Evolutionary conservation across 23 tunicate species (phyloP).

Genomic region (Ascidia mentula): DNA sequence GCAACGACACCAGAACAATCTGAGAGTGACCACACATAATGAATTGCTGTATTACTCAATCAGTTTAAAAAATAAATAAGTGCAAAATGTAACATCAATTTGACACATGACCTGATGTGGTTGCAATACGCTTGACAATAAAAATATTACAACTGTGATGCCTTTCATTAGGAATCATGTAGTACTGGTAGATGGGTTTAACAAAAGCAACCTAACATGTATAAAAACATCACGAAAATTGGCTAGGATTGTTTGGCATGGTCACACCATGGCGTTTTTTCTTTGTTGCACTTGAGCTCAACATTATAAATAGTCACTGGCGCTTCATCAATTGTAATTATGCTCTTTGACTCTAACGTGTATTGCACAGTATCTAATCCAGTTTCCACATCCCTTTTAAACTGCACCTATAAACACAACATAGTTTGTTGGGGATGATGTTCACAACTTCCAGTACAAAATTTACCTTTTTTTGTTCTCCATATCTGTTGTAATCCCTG

Average conservation of each 20-base stretch:
- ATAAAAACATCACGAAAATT: too few relatives aligned
- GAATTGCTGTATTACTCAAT: background rate
- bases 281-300: constrained; percentile 36
- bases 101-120: too few relatives aligned
- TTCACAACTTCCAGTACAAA: background rate
- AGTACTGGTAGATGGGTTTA: too few relatives aligned
- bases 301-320: constrained; percentile 48
- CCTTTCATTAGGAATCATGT: too few relatives aligned
- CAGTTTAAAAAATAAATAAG: too few relatives aligned
- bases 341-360: constrained; percentile 20
- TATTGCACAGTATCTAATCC: constrained; percentile 55
- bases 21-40: background rate
- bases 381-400: constrained; percentile 25
- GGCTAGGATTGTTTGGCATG: background rate
- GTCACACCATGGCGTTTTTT: constrained; percentile 58
- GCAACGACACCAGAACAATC: background rate
- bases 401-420: constrained; percentile 9
- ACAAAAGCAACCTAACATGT: too few relatives aligned
- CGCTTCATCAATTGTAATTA: constrained; percentile 38
- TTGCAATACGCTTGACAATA: too few relatives aligned
- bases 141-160: too few relatives aligned
- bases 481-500: constrained; percentile 88
- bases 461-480: constrained; percentile 69
- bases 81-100: too few relatives aligned
- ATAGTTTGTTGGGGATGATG: background rate